Conservation (phyloP, 2,797 vertebrate species). For the Setipinna tenuifilis region DNA sequence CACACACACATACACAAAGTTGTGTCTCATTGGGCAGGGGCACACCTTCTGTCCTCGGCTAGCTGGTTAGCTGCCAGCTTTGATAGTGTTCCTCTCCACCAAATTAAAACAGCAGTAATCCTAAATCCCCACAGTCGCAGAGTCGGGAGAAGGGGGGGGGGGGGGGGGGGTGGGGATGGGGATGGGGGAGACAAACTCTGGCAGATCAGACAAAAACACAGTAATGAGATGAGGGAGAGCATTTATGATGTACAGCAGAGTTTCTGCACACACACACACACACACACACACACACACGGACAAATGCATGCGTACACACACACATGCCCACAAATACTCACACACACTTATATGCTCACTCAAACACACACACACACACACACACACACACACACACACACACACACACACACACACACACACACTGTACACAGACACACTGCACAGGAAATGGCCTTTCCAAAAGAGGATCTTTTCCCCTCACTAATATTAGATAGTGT, state of each 20-base stretch:
- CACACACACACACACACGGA: not conserved
- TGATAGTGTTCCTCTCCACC: constrained; percentile 31
- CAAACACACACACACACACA: not conserved
- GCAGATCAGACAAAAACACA: constrained; percentile 48
- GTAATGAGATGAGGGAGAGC: constrained; percentile 54
- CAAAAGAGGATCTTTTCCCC: not conserved
- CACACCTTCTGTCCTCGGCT: constrained; percentile 35
- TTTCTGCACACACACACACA: not conserved
- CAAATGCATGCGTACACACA: not conserved
- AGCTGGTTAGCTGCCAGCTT: constrained; percentile 28
- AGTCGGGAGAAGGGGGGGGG: not conserved
- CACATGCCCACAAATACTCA: constrained; percentile 8
- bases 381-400: constrained; percentile 7
- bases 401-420: constrained; percentile 15
- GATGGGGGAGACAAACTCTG: constrained; percentile 40
- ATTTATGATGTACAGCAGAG: constrained; percentile 38
- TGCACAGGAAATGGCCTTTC: not conserved
- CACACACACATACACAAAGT: no score
- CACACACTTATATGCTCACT: not conserved
- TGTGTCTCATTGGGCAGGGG: constrained; percentile 48
- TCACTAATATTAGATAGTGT: not conserved
- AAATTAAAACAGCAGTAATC: constrained; percentile 54
- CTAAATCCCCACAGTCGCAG: constrained; percentile 41
- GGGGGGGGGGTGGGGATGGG: no score
- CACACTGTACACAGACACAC: not conserved